A percentile compares a stretch with the other conserved stretches of the same genome.
Conservation (phyloP, 2,797 vertebrate genomes). For the Synaphobranchus kaupii region DNA sequence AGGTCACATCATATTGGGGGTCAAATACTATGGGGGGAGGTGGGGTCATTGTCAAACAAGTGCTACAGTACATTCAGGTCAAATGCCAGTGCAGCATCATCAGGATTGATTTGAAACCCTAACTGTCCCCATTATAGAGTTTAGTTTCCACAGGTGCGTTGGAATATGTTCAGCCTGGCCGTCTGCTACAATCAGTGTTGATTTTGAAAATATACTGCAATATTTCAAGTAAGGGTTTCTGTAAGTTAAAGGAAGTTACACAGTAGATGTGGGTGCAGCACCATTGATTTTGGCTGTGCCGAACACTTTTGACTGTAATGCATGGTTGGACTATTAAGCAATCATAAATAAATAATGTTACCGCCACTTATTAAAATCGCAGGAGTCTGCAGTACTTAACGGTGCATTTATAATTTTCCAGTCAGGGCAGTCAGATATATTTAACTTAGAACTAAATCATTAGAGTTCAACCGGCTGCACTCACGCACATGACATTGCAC, state of each 20-base stretch:
- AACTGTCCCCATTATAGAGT: constrained; percentile 42
- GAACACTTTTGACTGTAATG: constrained; percentile 40
- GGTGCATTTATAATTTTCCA: constrained; percentile 44
- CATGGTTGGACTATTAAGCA: constrained; percentile 42
- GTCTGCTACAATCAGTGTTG: constrained; percentile 22
- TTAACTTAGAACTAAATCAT: constrained; percentile 33
- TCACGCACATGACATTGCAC: background rate
- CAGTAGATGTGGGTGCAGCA: constrained; percentile 30
- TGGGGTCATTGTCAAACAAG: constrained; percentile 19
- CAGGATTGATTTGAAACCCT: constrained; percentile 33
- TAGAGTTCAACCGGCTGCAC: constrained; percentile 24
- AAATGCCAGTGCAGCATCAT: constrained; percentile 10
- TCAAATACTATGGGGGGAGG: background rate
- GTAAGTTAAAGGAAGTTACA: constrained; percentile 31
- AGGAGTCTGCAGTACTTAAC: constrained; percentile 31
- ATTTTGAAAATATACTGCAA: constrained; percentile 30
- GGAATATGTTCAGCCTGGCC: background rate
- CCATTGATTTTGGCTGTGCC: constrained; percentile 39
- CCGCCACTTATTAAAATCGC: constrained; percentile 30
- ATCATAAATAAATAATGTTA: constrained; percentile 47
- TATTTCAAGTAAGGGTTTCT: constrained; percentile 37
- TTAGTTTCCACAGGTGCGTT: constrained; percentile 52
- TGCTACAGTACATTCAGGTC: constrained; percentile 35
- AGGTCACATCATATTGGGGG: background rate
- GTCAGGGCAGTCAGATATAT: constrained; percentile 41